Base-by-base conservation (phyloP, 2,888 invertebrate genomes). In the Epiblema foenella region DNA sequence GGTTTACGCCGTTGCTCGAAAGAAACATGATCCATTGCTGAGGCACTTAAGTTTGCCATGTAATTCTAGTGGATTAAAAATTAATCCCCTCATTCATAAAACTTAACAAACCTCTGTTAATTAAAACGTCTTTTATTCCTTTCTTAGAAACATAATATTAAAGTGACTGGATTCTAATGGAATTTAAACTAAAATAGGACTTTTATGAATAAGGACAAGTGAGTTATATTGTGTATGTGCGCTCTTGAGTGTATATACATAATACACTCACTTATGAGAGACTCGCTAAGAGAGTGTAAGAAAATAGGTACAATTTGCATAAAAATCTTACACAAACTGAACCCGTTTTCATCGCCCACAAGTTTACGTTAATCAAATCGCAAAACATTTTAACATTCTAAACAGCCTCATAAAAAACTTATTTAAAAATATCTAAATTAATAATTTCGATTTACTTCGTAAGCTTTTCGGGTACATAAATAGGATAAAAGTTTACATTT, bases 311-410 rank as follows among this genome's bases (percentile, higher is more conserved):
- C 2, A 29, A 5, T 29, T 4, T 4, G 29, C 29, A 29, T 29
- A 29, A 5, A 29, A 29, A 29, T 29, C 5, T 5, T 29, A 29
- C 5, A 29, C 2, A 29, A 29, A 29, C 29, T 29, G 29, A 4
- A 29, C 29, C 29, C 29, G 29, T 29, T 29, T 29, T 29, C 5
- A 29, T 29, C 5, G 29, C 29, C 5, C n/a, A 54, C 18, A 39
- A 8, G 7, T 11, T 7, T 18, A 33, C 12, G 73, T 73, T 58
- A 58, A 54, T 62, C 33, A 67, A 59, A 51, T 51, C 76, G 77
- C 68, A 75, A 75, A 73, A 71, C 74, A 67, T 56, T 46, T 62
- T 74, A 79, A 78, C 81, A 79, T 78, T 81, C 68, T 60, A 72
- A 69, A 78, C 78, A 79, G 81, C 79, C 79, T 79, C 80, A 68